Evolutionary conservation across 2,888 invertebrate species (phyloP).

Genomic region (Xylophagus ater): DNA sequence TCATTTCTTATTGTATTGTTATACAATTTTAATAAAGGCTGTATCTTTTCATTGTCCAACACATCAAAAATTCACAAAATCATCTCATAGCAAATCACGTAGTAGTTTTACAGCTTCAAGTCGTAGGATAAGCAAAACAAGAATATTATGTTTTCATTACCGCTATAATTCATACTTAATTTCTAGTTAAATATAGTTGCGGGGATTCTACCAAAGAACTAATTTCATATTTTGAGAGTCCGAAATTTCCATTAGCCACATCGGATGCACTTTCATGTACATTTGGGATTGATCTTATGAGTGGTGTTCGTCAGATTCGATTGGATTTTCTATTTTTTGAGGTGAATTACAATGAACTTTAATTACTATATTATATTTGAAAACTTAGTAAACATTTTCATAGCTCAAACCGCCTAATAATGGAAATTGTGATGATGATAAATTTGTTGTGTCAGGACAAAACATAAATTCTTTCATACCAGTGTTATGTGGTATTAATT

Average conservation of each 20-base stretch:
- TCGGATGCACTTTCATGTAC: slow-evolving; percentile 51
- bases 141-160: too few relatives aligned
- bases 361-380: not conserved
- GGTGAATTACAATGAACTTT: slow-evolving; percentile 37
- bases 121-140: too few relatives aligned
- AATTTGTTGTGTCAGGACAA: slow-evolving; percentile 59
- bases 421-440: slow-evolving; percentile 58
- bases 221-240: slow-evolving; percentile 61
- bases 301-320: slow-evolving; percentile 53
- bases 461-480: slow-evolving; percentile 58
- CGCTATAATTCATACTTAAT: too few relatives aligned
- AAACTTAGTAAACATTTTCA: slow-evolving; percentile 17
- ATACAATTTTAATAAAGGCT: too few relatives aligned
- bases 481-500: slow-evolving; percentile 61
- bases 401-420: slow-evolving; percentile 56
- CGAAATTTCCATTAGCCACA: slow-evolving; percentile 51
- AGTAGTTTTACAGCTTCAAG: too few relatives aligned
- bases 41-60: too few relatives aligned
- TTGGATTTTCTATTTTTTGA: slow-evolving; percentile 60
- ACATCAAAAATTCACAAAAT: too few relatives aligned
- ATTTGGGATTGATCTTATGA: slow-evolving; percentile 47
- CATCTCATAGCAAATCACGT: too few relatives aligned
- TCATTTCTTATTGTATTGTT: too few relatives aligned
- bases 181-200: slow-evolving; percentile 53
- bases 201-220: slow-evolving; percentile 50